Evolutionary conservation across 2,113 vertebrate species (phyloP), one percentile per base, ranked within the genome.

Genomic region (Parus major): DNA sequence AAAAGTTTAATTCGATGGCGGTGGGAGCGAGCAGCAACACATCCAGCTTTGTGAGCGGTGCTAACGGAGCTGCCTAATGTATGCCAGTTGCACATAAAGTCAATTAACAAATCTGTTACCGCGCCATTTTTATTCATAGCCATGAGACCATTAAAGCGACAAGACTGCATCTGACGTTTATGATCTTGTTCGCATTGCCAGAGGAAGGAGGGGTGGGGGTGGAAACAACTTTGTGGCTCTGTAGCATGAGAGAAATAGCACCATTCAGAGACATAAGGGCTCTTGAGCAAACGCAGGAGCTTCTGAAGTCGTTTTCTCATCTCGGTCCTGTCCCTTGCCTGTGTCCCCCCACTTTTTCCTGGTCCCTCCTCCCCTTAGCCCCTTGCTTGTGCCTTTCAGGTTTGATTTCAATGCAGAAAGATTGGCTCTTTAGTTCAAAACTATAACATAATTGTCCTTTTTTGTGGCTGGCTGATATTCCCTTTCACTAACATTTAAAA

Each of bases 51-150:
- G 55, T 73, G 24, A 84, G 82, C 29, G 28, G 68, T 72, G 36
- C 36, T 95, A 93, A 75, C 81, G 55, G 87, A 94, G 77, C 85
- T 66, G 81, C 96, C 82, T 96, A 86, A 87, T 75, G 63, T 93
- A 86, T 92, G 86, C 95, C 89, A 91, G 86, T 87, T 73, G 66
- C 91, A 94, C 86, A 73, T 90, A 96, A 95, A 93, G 81, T 96
- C 86, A 65, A 96, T 96, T 96, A 96, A 92, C 95, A 95, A 88
- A 97, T 97, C 95, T 97, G 97, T 96, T 95, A 96, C 97, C 53
- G 36, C 86, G 76, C 92, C 96, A 89, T 97, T 98, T 97, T 97
- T 95, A 97, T 96, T 97, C 96, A 88, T 68, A 95, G 96, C 86
- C 92, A 88, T 66, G 78, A 95, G 96, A 96, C 93, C 96, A 87